phyloP scores from a whole-genome alignment of 2,797 vertebrate genomes.

The Borostomias antarcticus region DNA sequence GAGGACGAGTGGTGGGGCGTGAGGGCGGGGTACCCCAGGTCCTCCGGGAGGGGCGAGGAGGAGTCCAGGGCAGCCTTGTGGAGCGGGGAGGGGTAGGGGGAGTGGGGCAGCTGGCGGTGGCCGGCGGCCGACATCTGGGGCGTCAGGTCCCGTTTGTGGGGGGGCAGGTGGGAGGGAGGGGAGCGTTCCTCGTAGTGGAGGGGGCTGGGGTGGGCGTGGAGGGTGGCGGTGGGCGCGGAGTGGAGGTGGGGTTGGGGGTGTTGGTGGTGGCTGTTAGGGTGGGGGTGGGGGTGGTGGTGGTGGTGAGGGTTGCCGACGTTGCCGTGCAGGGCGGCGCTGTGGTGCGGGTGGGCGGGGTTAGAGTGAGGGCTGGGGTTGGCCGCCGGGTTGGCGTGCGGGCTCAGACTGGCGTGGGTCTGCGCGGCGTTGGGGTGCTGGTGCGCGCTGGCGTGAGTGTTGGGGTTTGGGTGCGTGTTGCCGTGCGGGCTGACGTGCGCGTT shows the following conservation, averaged over 20 bases:
- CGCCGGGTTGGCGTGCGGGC: slow-evolving; percentile 47
- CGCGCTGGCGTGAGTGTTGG: slow-evolving; percentile 79
- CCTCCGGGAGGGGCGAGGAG: slow-evolving; percentile 88
- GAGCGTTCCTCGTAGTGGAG: slow-evolving; percentile 87
- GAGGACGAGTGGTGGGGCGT: slow-evolving; percentile 80
- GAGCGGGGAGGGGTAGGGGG: slow-evolving; percentile 74
- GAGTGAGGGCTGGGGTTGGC: slow-evolving; percentile 55
- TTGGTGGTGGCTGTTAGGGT: slow-evolving; percentile 39
- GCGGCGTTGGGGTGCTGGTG: slow-evolving; percentile 39
- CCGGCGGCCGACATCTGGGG: slow-evolving; percentile 71
- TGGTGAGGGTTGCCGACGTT: slow-evolving; percentile 33
- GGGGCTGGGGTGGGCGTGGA: slow-evolving; percentile 68
- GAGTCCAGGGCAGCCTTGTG: slow-evolving; percentile 83
- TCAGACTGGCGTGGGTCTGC: slow-evolving; percentile 51
- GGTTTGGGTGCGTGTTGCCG: slow-evolving; percentile 55
- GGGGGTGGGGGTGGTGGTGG: slow-evolving; percentile 66
- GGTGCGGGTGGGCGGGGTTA: slow-evolving; percentile 57
- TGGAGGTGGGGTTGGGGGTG: slow-evolving; percentile 48
- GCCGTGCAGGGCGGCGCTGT: slow-evolving; percentile 55
- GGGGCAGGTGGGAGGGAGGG: slow-evolving; percentile 60
- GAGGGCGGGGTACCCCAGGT: slow-evolving; percentile 91
- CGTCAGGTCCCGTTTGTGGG: slow-evolving; percentile 85
- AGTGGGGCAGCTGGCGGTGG: slow-evolving; percentile 79
- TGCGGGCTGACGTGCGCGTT: slow-evolving; percentile 1
- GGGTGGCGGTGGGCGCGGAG: slow-evolving; percentile 50